Base-by-base conservation (phyloP, 2,113 vertebrate genomes). In the Phaetusa simplex region DNA sequence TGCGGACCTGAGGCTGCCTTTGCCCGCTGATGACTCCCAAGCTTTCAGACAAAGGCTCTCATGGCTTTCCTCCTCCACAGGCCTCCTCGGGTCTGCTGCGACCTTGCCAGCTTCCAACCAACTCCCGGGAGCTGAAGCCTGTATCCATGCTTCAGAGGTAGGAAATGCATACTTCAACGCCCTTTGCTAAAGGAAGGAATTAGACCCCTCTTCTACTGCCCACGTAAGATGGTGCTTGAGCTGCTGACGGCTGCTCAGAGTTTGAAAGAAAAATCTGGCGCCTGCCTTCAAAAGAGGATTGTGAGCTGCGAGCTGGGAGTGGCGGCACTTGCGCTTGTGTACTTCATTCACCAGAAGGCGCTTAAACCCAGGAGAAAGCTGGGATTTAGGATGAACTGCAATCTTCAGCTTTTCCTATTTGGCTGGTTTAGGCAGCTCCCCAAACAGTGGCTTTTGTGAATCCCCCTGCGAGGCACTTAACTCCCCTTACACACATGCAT, bases 391-490 rank as follows among this genome's bases (percentile, higher is more conserved):
- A 70, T 78, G 70, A 93, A 55, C 74, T 78, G 50, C 64, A 70
- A 0, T 90, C 59, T 92, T 83, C 45, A 78, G 72, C 79, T 82
- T 86, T 96, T 82, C 76, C 59, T 90, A 74, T 94, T 73, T 86
- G 76, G 45, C 82, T 92, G 90, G 71, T 45, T 94, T 93, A 93
- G 74, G 82, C 82, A 92, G 58, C 59, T 92, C 82, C 71, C 32
- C 64, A 78, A 66, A 93, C 53, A 88, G 88, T 70, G 45, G 86
- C 82, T 93, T 92, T 67, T 62, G 76, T 81, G 90, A 96, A 92
- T 96, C 55, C 85, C 36, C 8, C 47, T 94, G 36, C 0, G 1
- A 92, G 71, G 82, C 74, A 49, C 79, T 92, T 61, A 79, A 64
- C 42, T 91, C 70, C n/a, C 22, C 23, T 86, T 74, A 67, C 2